These are phyloP conservation scores for Subacronicta megacephala DNA, from an alignment of 2,888 invertebrate species.

Conservation along the genomic window DNA sequence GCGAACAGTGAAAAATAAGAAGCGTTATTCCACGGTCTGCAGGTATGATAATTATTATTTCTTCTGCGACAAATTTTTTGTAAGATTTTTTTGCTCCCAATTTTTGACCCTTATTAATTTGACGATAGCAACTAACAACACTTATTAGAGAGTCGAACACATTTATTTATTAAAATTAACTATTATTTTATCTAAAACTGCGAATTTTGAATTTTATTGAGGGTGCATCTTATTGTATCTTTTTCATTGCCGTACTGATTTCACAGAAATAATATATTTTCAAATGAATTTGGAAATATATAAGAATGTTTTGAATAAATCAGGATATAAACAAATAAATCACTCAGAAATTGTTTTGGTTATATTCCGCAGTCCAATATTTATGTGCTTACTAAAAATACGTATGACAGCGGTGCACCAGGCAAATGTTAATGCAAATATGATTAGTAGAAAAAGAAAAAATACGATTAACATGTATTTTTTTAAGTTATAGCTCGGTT, in stretches of 20 bases:
- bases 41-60: too few species aligned
- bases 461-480: too few species aligned
- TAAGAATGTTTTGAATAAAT: constrained; percentile 8
- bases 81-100: too few species aligned
- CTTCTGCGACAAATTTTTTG: too few species aligned
- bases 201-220: too few species aligned
- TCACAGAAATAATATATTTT: constrained; percentile 3
- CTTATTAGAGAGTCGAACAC: too few species aligned
- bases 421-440: background rate
- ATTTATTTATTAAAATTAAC: too few species aligned
- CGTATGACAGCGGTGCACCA: constrained; percentile 5
- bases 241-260: background rate
- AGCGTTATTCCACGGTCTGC: background rate
- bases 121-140: too few species aligned
- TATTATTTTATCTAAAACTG: too few species aligned
- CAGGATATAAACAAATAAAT: constrained; percentile 26
- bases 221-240: background rate
- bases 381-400: constrained; percentile 37
- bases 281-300: constrained; percentile 5
- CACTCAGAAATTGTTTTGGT: constrained; percentile 29
- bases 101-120: too few species aligned
- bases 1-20: constrained; percentile 1
- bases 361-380: constrained; percentile 21
- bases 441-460: background rate
- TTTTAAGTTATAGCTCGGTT: too few species aligned